Conservation (phyloP, 2,888 invertebrate species). For the Strigamia crassipes region DNA sequence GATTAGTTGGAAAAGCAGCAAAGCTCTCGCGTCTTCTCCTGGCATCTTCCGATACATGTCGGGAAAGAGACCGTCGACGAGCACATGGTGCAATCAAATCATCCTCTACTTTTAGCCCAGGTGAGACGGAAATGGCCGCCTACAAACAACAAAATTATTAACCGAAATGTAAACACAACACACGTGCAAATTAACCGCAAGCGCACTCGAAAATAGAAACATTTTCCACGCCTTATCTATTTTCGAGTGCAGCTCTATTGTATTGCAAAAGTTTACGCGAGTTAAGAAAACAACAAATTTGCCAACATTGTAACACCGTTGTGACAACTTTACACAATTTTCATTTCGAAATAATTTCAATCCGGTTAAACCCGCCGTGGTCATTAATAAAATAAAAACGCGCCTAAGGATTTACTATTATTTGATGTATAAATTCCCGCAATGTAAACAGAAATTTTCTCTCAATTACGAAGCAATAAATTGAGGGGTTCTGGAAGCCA, state of each 20-base stretch:
- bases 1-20: slow-evolving; percentile 51
- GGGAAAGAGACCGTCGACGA: slow-evolving; percentile 55
- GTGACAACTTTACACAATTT: background rate
- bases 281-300: background rate
- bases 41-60: slow-evolving; percentile 60
- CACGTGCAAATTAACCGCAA: too few species aligned
- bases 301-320: background rate
- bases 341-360: background rate
- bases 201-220: too few species aligned
- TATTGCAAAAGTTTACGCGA: background rate
- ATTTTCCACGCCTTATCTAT: too few species aligned
- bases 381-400: background rate
- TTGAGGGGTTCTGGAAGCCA: too few species aligned
- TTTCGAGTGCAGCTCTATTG: too few species aligned
- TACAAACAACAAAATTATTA: background rate
- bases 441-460: too few species aligned
- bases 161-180: too few species aligned
- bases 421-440: too few species aligned
- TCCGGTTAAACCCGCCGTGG: background rate
- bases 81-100: slow-evolving; percentile 7
- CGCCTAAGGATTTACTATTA: background rate
- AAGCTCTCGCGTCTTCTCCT: slow-evolving; percentile 57
- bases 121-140: background rate
- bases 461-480: too few species aligned
- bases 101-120: background rate